Evolutionary conservation across 92 coral and sea anemone genomes (phyloP), one percentile per base, ranked within the genome.

Genomic region (Porites lobata): DNA sequence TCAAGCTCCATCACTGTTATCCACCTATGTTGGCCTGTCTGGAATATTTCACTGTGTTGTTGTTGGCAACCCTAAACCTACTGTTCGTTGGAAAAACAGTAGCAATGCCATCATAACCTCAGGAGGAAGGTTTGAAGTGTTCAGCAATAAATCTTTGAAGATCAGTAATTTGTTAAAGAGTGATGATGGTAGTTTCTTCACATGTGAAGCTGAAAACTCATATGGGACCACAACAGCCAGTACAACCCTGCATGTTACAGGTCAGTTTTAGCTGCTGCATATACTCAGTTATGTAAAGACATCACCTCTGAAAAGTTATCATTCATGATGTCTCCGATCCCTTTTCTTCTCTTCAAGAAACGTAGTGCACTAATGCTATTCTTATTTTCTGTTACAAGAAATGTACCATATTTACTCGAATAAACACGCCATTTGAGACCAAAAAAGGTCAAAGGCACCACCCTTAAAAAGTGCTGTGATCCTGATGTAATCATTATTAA

Each of bases 221-320:
- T 94, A 72, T 77, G 99, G 99, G 9, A 38, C 13, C 5, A 88
- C 98, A 13, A 50, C 92, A 13, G 94, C 97, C 11, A 87, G 91
- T 79, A 94, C 96, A 71, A 87, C 78, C 11, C 62, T 97, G 51
- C 93, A 65, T 32, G 98, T 97, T 15, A 75, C 90, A 32, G 99
- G 99, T 97, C 82, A 67, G 96, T 69, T 38, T 38, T 38, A 38
- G 69, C 12, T 7, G 20, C 6, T 1, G 8, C 53, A 14, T 15
- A 12, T 14, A 57, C 13, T 13, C 65, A 43, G 7, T n/a, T n/a
- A 19, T 22, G 7, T 1, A 21, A 14, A 17, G 58, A 67, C 47
- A 38, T 3, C 6, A 38, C 5, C 47, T 38, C 6, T 38, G 5
- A 38, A 38, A 38, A 38, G 47, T 4, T 38, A 38, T 38, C 47